These are phyloP conservation scores for Channa argus DNA, from an alignment of 2,113 vertebrate species.

Conservation along the genomic window DNA sequence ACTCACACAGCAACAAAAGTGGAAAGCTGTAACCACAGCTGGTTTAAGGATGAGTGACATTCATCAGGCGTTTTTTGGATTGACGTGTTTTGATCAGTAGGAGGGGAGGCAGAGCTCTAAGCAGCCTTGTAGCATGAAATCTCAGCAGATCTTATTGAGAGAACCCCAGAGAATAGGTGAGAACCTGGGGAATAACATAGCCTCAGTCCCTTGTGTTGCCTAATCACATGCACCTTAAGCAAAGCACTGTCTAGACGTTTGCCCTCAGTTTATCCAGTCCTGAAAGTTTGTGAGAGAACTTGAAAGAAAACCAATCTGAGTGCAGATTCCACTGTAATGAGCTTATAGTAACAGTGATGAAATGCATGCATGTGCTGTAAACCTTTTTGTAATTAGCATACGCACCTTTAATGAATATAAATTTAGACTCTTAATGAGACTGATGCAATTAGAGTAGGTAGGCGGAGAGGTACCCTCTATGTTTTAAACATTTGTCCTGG, in stretches of 20 bases:
- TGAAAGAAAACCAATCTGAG: constrained; percentile 51
- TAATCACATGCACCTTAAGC: constrained; percentile 69
- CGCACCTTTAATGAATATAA: constrained; percentile 49
- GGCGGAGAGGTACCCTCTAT: constrained; percentile 15
- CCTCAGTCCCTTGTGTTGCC: constrained; percentile 54
- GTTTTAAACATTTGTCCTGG: constrained; percentile 7
- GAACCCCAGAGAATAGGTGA: constrained; percentile 47
- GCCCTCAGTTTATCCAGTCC: constrained; percentile 41
- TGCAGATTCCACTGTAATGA: constrained; percentile 45
- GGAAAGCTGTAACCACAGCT: constrained; percentile 14
- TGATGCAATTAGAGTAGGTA: constrained; percentile 50
- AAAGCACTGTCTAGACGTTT: constrained; percentile 63
- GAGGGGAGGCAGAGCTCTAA: constrained; percentile 49
- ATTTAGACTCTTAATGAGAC: constrained; percentile 55
- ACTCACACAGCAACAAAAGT: constrained; percentile 4
- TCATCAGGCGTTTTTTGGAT: constrained; percentile 44
- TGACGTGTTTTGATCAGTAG: constrained; percentile 59
- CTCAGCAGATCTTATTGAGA: constrained; percentile 57
- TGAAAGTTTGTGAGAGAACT: constrained; percentile 54
- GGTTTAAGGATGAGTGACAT: constrained; percentile 47
- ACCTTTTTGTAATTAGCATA: constrained; percentile 62
- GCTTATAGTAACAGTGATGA: constrained; percentile 54
- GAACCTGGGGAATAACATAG: constrained; percentile 56
- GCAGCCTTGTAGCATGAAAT: constrained; percentile 44
- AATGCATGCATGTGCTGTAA: constrained; percentile 52